phyloP scores from a whole-genome alignment of 2,888 invertebrate species.

The Heterodera filipjevi region DNA sequence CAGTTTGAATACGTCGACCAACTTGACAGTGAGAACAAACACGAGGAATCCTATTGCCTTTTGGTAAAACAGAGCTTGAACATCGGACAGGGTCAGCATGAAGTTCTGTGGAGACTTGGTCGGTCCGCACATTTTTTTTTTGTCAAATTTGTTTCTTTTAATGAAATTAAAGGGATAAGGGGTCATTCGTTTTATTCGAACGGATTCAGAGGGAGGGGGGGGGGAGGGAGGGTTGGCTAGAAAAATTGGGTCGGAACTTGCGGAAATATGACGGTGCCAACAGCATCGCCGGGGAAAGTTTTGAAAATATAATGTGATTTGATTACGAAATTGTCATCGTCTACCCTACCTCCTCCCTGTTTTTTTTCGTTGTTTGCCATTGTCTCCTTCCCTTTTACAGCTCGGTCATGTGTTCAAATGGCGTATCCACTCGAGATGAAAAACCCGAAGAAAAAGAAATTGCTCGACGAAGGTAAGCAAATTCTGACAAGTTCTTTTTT shows the following conservation, averaged over 20 bases:
- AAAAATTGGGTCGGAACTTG: no score
- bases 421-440: conserved; percentile 40
- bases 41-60: conserved; percentile 44
- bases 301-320: no score
- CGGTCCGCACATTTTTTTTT: conserved; percentile 24
- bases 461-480: conserved; percentile 53
- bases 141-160: background rate
- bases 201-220: no score
- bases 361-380: no score
- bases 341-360: no score
- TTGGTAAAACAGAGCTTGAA: conserved; percentile 43
- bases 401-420: conserved; percentile 50
- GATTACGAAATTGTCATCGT: no score
- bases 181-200: no score
- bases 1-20: conserved; percentile 41
- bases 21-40: conserved; percentile 41
- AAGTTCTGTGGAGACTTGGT: conserved; percentile 52
- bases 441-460: conserved; percentile 50
- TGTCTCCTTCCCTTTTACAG: conserved; percentile 15
- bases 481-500: no score
- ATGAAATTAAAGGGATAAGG: background rate
- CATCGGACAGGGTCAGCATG: conserved; percentile 38
- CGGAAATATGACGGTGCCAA: no score
- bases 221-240: no score
- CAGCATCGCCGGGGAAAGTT: no score